Percentiles rank a stretch among this genome's conserved stretches.
phyloP scores from a whole-genome alignment of 2,113 vertebrate genomes.

The Oplegnathus fasciatus region DNA sequence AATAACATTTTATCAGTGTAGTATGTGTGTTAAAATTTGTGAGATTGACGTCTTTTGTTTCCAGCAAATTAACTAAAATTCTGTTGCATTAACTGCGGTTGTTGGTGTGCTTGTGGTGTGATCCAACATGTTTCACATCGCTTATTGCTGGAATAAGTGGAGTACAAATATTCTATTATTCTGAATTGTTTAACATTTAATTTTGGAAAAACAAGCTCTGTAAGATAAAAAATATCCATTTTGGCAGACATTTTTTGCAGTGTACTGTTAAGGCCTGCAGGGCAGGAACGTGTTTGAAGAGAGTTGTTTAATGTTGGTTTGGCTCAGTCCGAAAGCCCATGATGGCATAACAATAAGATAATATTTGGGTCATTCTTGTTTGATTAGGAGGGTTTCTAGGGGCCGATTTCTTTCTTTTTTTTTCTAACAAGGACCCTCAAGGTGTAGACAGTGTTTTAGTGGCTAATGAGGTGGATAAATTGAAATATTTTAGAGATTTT shows the following conservation, averaged over 20 bases:
- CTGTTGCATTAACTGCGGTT: neutral
- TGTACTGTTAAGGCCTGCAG: neutral
- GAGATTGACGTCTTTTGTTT: neutral
- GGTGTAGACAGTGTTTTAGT: conserved; percentile 5
- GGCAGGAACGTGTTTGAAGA: neutral
- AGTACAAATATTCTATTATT: neutral
- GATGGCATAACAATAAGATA: conserved; percentile 19
- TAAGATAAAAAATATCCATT: neutral
- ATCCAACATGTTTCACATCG: neutral
- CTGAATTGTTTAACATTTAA: neutral
- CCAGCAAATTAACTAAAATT: neutral
- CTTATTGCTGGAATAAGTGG: neutral
- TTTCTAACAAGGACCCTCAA: conserved; percentile 15
- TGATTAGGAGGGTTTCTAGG: conserved; percentile 33
- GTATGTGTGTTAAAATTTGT: neutral
- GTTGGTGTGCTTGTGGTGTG: neutral
- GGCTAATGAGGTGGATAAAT: conserved; percentile 37
- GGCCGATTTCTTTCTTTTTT: neutral
- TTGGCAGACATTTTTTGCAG: neutral
- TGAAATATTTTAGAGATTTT: neutral
- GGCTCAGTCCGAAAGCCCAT: neutral
- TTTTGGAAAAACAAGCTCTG: neutral
- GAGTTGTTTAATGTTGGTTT: conserved; percentile 12
- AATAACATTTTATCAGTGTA: neutral
- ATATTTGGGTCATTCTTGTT: conserved; percentile 51